Conservation (phyloP, 1,140 invertebrate genomes). For the Gryon sp. region DNA sequence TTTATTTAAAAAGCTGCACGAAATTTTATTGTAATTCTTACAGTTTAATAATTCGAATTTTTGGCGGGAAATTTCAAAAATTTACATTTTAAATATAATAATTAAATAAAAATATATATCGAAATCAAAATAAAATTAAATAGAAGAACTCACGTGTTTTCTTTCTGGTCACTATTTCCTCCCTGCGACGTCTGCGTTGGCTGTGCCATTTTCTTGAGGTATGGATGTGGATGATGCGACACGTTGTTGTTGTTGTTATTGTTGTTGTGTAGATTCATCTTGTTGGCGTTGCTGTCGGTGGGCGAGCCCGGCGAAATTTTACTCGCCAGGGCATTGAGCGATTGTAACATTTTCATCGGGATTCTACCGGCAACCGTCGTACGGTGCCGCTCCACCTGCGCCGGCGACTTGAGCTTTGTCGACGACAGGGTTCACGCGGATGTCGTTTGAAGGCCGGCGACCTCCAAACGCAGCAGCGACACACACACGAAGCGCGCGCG, state of each 20-base stretch:
- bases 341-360: conserved; percentile 85
- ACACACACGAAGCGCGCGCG: conserved; percentile 33
- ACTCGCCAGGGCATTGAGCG: conserved; percentile 87
- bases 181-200: conserved; percentile 66
- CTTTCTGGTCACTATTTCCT: conserved; percentile 75
- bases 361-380: conserved; percentile 64
- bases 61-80: no score
- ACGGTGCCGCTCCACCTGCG: conserved; percentile 64
- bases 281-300: conserved; percentile 79
- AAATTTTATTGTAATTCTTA: neutral
- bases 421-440: conserved; percentile 70
- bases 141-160: conserved; percentile 75
- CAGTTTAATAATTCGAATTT: no score
- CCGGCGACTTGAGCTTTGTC: conserved; percentile 63
- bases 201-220: conserved; percentile 72
- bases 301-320: conserved; percentile 87
- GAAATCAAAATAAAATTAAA: neutral
- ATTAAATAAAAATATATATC: neutral
- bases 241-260: conserved; percentile 81
- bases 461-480: conserved; percentile 66
- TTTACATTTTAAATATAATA: no score
- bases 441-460: conserved; percentile 71
- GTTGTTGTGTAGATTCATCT: conserved; percentile 81
- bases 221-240: conserved; percentile 74
- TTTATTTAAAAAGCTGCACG: no score